phyloP scores from a whole-genome alignment of 2,797 vertebrate genomes.

The Danio jaintianensis region DNA sequence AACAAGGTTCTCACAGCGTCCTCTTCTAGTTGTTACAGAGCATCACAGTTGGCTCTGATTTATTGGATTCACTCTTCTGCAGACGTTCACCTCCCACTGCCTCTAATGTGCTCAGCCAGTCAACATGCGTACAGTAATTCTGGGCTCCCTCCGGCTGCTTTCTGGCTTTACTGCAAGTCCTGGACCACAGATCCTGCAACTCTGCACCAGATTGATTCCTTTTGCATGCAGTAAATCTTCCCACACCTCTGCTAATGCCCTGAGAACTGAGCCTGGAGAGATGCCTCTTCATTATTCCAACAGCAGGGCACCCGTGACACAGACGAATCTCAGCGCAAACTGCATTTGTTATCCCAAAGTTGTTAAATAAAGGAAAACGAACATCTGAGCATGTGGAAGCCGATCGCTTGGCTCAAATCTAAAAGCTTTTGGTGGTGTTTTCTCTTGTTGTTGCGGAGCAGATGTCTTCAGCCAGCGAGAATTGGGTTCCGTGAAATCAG shows the following conservation, averaged over 20 bases:
- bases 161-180: conserved; percentile 12
- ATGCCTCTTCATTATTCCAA: conserved; percentile 28
- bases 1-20: background rate
- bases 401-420: conserved; percentile 5
- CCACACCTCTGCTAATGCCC: conserved; percentile 8
- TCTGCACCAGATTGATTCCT: conserved; percentile 19
- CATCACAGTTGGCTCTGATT: background rate
- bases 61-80: conserved; percentile 4
- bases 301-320: conserved; percentile 25
- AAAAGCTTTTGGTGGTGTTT: conserved; percentile 5
- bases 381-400: conserved; percentile 17
- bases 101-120: background rate
- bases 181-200: background rate
- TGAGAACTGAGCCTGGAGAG: conserved; percentile 20
- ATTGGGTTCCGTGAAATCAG: conserved; percentile 29
- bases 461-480: conserved; percentile 42
- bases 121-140: conserved; percentile 7
- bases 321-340: conserved; percentile 10
- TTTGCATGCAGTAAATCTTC: conserved; percentile 35
- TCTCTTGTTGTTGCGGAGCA: conserved; percentile 28
- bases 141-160: background rate
- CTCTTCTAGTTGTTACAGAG: background rate
- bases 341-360: conserved; percentile 27
- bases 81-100: conserved; percentile 13
- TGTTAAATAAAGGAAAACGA: conserved; percentile 37